These are phyloP conservation scores for Glaucomys volans DNA, from an alignment of 2,113 vertebrate species.

Conservation along the genomic window DNA sequence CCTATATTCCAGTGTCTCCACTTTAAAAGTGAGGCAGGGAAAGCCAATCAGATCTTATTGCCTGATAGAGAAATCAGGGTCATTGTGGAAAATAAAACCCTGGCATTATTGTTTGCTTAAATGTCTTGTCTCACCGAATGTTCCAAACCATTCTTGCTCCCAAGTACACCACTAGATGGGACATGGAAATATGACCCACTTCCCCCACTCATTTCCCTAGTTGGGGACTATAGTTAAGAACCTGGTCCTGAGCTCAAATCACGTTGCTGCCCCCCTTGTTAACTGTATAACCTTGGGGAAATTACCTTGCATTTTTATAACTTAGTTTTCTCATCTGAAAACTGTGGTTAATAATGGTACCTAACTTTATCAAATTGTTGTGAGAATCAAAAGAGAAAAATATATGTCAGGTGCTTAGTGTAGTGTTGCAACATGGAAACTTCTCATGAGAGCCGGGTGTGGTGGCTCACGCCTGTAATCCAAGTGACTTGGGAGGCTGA, in stretches of 20 bases:
- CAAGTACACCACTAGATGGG: background rate
- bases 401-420: background rate
- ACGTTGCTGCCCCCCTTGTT: background rate
- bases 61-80: no score
- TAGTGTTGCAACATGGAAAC: background rate
- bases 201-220: background rate
- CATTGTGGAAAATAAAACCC: background rate
- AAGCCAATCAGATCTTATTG: background rate
- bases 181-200: background rate
- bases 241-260: background rate
- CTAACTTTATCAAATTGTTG: background rate
- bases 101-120: background rate
- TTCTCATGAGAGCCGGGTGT: no score
- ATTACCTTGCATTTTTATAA: background rate
- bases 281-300: background rate
- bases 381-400: conserved; percentile 15
- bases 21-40: background rate
- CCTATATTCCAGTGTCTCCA: background rate
- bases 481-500: no score
- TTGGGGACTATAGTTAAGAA: background rate
- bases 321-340: background rate
- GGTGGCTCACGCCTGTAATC: no score
- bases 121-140: background rate
- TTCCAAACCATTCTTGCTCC: background rate
- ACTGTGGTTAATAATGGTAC: background rate